Evolutionary conservation across 2,797 vertebrate species (phyloP), one percentile per base, ranked within the genome.

Genomic region (Champsocephalus gunnari): DNA sequence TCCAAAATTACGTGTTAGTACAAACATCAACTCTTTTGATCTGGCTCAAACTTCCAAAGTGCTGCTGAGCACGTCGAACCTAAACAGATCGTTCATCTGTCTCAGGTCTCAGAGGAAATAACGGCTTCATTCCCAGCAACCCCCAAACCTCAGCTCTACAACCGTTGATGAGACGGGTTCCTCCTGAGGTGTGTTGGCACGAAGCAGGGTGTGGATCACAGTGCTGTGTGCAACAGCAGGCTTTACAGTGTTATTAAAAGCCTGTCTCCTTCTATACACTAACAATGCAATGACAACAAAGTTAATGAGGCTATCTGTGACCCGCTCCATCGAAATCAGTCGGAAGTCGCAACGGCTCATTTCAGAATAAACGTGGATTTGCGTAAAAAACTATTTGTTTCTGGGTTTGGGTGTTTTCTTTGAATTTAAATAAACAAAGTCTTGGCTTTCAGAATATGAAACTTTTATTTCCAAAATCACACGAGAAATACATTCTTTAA

Each of bases 91-190:
- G 34, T 38, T 38, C 34, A 38, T 5, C 71, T 0, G 47, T 56
- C 16, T 16, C 1, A 0, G 3, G 53, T 55, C 77, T 79, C 72
- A 1, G 61, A 63, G 65, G 70, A 83, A 73, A 79, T 34, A 45
- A 58, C 5, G 0, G 48, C 58, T 50, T 24, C 14, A 9, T 19
- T 50, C 32, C 28, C 34, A 38, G 34, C 34, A 38, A 38, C 50
- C 8, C 14, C 34, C 54, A 43, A 19, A 2, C 0, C 16, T 67
- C 54, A 0, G 38, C 3, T 50, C 57, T 38, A 53, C 70, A 21
- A 19, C 32, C 0, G 24, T n/a, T 24, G 0, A 32, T 11, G 65
- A n/a, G 81, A 62, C 67, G 0, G 4, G 66, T 53, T 71, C 43
- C 51, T 2, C 43, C 51, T 2, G 63, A 19, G 51, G 70, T 34